Evolutionary conservation across 2,797 vertebrate genomes (phyloP).

Genomic region (Podarcis siculus): DNA sequence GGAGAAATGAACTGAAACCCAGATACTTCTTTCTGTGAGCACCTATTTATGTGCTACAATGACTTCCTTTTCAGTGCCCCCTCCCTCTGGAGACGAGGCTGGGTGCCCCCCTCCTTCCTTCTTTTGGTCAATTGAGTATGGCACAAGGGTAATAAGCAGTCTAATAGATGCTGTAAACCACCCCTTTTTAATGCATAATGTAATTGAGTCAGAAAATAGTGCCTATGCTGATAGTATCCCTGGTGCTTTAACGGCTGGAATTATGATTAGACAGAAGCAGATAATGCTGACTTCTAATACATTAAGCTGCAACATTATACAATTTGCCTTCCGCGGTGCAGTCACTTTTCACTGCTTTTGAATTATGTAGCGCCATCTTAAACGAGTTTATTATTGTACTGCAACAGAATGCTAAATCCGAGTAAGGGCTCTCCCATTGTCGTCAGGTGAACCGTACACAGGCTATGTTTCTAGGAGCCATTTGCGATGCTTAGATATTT

Average conservation of each 20-base stretch:
- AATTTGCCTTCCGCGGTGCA: constrained; percentile 55
- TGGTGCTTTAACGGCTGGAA: constrained; percentile 71
- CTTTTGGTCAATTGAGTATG: constrained; percentile 66
- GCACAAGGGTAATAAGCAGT: constrained; percentile 69
- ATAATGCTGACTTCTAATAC: constrained; percentile 70
- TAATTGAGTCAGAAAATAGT: constrained; percentile 74
- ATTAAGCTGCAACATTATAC: constrained; percentile 64
- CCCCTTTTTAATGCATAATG: constrained; percentile 67
- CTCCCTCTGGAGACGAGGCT: constrained; percentile 34
- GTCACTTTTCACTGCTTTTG: constrained; percentile 67
- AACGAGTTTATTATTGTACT: constrained; percentile 64
- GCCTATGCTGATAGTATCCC: constrained; percentile 67
- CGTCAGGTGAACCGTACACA: constrained; percentile 35
- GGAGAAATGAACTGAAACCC: constrained; percentile 69
- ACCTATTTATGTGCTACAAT: constrained; percentile 56
- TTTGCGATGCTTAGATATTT: constrained; percentile 47
- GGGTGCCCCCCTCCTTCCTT: too few relatives aligned
- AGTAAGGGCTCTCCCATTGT: constrained; percentile 47
- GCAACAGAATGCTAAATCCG: constrained; percentile 59
- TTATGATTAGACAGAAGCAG: constrained; percentile 71
- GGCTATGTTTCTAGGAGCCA: constrained; percentile 46
- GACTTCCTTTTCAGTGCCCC: constrained; percentile 52
- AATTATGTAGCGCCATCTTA: constrained; percentile 67
- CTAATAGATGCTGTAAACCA: constrained; percentile 71
- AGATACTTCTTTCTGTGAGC: constrained; percentile 33